These are phyloP conservation scores for Tarsius wallacei DNA, from an alignment of 2,797 vertebrate genomes.

Conservation along the genomic window DNA sequence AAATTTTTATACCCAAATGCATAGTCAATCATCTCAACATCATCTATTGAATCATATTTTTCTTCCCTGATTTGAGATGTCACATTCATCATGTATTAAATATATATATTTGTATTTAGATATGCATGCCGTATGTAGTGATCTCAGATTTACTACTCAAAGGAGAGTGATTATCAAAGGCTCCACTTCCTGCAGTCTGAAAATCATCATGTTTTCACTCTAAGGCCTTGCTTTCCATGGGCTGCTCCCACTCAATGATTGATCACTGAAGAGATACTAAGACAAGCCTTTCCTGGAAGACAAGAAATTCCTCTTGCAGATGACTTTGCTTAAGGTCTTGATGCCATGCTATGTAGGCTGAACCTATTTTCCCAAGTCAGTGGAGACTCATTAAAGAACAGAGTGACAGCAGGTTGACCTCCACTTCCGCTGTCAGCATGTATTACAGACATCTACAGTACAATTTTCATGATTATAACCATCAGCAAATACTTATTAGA, in stretches of 20 bases:
- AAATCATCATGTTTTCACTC: background rate
- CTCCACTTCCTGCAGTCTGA: background rate
- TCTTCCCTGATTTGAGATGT: constrained; percentile 2
- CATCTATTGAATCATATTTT: constrained; percentile 41
- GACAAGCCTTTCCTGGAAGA: background rate
- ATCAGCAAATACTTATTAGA: background rate
- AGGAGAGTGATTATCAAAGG: background rate
- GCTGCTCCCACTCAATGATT: background rate
- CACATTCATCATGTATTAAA: background rate
- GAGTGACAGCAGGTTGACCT: background rate
- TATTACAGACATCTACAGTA: background rate
- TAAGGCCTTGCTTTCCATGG: background rate
- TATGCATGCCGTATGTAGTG: background rate
- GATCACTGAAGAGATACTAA: background rate
- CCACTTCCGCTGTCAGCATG: background rate
- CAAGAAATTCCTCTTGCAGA: background rate
- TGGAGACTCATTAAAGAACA: background rate
- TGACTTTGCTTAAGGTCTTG: background rate
- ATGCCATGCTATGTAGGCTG: background rate
- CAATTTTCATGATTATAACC: background rate
- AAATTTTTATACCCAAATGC: background rate
- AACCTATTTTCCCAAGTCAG: background rate
- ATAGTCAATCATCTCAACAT: background rate
- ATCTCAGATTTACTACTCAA: constrained; percentile 5
- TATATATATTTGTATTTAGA: background rate